A percentile compares a stretch with the other conserved stretches of the same genome.
These are phyloP conservation scores for Eupleurogrammus muticus DNA, from an alignment of 2,797 vertebrate genomes.

Conservation along the genomic window DNA sequence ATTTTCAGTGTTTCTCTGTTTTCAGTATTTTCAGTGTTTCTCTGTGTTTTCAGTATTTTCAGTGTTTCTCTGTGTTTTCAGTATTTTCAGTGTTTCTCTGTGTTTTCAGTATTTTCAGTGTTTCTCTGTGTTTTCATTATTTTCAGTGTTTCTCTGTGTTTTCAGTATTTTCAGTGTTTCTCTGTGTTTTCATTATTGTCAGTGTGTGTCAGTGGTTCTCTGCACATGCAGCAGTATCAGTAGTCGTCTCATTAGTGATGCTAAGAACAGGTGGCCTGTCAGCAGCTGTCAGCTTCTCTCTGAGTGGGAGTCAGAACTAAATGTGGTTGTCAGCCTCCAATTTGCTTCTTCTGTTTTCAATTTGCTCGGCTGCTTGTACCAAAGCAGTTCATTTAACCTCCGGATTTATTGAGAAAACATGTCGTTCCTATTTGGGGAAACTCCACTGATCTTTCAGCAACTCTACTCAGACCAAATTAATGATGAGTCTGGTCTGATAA, in stretches of 20 bases:
- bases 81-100: too few species aligned
- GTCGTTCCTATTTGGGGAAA: conserved; percentile 25
- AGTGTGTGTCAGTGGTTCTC: too few species aligned
- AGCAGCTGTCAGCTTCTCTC: conserved; percentile 57
- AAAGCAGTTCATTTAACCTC: conserved; percentile 55
- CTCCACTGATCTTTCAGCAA: conserved; percentile 12
- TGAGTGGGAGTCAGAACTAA: conserved; percentile 61
- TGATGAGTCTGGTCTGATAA: neutral
- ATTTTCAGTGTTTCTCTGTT: too few species aligned
- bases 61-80: too few species aligned
- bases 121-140: too few species aligned
- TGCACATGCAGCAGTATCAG: conserved; percentile 11
- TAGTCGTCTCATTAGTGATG: conserved; percentile 52
- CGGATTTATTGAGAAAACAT: conserved; percentile 46
- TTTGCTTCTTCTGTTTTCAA: conserved; percentile 66
- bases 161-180: too few species aligned
- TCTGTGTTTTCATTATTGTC: too few species aligned
- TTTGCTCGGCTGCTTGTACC: conserved; percentile 53
- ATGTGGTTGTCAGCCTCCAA: conserved; percentile 59
- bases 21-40: too few species aligned
- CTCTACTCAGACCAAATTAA: neutral
- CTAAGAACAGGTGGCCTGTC: conserved; percentile 58
- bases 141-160: too few species aligned
- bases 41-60: too few species aligned
- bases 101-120: too few species aligned